phyloP scores from a whole-genome alignment of 2,113 vertebrate species.

The Hyperoodon ampullatus region DNA sequence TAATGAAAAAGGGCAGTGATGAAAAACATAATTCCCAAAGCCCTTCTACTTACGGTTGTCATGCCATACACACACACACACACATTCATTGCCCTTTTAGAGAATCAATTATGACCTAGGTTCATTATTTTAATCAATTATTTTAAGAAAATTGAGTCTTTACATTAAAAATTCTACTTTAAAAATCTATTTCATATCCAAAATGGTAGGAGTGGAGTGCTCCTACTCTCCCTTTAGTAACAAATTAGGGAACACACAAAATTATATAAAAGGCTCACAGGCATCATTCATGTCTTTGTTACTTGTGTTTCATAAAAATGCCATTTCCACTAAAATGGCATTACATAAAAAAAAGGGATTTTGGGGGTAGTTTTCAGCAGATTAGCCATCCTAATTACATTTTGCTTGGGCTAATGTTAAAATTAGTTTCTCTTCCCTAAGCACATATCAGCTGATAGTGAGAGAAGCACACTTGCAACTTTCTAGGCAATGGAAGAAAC shows the following conservation, averaged over 20 bases:
- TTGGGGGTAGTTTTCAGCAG: conserved; percentile 64
- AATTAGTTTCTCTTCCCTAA: conserved; percentile 67
- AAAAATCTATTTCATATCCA: neutral
- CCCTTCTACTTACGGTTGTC: neutral
- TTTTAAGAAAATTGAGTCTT: conserved; percentile 12
- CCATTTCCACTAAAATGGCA: conserved; percentile 50
- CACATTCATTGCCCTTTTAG: neutral
- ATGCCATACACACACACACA: neutral
- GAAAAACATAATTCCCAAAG: neutral
- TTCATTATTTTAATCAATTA: neutral
- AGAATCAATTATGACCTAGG: neutral
- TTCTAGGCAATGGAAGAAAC: conserved; percentile 51
- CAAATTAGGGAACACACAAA: conserved; percentile 36
- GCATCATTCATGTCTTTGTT: conserved; percentile 42
- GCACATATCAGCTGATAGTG: conserved; percentile 8
- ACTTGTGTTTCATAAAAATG: conserved; percentile 59
- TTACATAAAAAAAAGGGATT: conserved; percentile 52
- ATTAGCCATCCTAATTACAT: conserved; percentile 71
- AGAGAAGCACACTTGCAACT: neutral
- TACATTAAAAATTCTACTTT: conserved; percentile 7
- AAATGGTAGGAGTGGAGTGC: neutral
- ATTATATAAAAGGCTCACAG: conserved; percentile 43
- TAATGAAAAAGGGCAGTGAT: neutral
- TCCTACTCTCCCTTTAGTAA: conserved; percentile 2
- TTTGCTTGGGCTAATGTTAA: conserved; percentile 63